Conservation (phyloP, 2,888 invertebrate species). For the Papilio elwesi region DNA sequence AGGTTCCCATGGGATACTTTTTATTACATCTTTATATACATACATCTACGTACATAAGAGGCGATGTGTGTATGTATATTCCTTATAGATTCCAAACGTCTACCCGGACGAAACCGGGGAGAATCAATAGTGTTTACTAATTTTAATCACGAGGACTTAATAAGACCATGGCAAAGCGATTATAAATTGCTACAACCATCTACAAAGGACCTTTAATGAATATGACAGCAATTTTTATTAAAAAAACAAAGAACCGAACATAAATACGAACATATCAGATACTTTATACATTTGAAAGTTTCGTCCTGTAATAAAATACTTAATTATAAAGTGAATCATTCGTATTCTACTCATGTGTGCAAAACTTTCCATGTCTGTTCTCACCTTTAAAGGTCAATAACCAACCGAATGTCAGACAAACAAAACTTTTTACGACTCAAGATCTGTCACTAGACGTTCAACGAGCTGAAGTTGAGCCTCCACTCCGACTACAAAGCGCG, state of each 20-base stretch:
- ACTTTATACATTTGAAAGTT: neutral
- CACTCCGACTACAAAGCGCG: conserved; percentile 26
- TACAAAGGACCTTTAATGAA: too few relatives aligned
- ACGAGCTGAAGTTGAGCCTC: conserved; percentile 15
- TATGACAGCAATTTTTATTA: neutral
- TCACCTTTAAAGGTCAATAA: conserved; percentile 15
- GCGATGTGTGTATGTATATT: too few relatives aligned
- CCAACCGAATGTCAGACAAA: conserved; percentile 11
- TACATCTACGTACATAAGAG: too few relatives aligned
- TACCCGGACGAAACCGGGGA: too few relatives aligned
- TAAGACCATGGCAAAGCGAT: too few relatives aligned
- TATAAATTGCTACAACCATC: too few relatives aligned
- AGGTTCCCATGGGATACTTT: too few relatives aligned
- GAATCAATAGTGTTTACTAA: too few relatives aligned
- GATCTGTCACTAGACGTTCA: neutral
- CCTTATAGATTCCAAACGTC: too few relatives aligned
- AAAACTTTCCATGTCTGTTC: neutral
- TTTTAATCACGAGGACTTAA: too few relatives aligned
- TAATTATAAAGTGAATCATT: neutral
- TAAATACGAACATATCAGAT: neutral
- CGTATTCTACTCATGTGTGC: conserved; percentile 18
- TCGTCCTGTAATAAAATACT: neutral
- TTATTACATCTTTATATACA: too few relatives aligned
- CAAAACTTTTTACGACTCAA: conserved; percentile 2
- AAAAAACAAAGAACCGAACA: neutral